Evolutionary conservation across 2,113 vertebrate species (phyloP).

Genomic region (Notechis scutatus): DNA sequence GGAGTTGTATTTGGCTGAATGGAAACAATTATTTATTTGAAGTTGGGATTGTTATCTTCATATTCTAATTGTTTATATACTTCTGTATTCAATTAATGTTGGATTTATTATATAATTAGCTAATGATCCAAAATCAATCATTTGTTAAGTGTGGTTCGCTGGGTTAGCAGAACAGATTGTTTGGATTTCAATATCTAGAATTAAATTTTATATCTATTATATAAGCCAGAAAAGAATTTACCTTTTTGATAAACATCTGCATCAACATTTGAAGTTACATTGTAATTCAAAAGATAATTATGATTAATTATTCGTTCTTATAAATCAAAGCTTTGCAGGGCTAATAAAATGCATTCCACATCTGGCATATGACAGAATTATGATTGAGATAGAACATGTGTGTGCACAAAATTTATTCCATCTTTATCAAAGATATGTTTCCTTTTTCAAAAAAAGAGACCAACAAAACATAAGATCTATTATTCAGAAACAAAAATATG

Average conservation of each 20-base stretch:
- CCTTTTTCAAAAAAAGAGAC: constrained; percentile 13
- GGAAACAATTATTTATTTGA: neutral
- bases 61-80: neutral
- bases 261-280: neutral
- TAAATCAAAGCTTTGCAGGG: neutral
- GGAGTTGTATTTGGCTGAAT: neutral
- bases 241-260: neutral
- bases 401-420: constrained; percentile 22
- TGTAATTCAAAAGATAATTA: constrained; percentile 17
- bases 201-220: rapidly evolving
- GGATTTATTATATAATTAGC: neutral
- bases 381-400: neutral
- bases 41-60: neutral
- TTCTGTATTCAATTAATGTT: neutral
- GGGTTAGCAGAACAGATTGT: neutral
- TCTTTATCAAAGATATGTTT: neutral
- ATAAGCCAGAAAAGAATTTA: neutral
- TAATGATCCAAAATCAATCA: neutral
- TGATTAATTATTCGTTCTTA: constrained; percentile 12
- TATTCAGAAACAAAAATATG: neutral
- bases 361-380: constrained; percentile 6
- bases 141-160: neutral
- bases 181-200: neutral
- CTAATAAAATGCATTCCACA: neutral
- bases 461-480: constrained; percentile 14